These are phyloP conservation scores for Psittacula cyanocephala DNA, from an alignment of 2,113 vertebrate species.

Conservation along the genomic window DNA sequence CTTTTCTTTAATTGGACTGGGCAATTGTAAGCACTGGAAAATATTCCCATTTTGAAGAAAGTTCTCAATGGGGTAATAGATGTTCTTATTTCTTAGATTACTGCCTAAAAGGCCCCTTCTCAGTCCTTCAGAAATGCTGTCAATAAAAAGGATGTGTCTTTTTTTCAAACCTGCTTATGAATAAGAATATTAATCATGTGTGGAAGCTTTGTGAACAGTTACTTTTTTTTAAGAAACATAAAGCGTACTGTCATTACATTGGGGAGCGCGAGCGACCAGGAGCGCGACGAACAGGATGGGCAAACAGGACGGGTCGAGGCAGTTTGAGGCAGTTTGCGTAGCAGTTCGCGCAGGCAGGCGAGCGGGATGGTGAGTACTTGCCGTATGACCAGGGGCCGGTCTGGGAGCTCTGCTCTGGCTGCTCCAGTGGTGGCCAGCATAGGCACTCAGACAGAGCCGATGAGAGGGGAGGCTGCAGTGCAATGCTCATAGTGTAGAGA, in stretches of 20 bases:
- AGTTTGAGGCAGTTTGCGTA: too few relatives aligned
- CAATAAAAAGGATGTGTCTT: not conserved
- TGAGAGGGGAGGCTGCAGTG: too few relatives aligned
- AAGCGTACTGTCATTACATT: not conserved
- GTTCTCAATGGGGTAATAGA: not conserved
- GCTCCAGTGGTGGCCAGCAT: too few relatives aligned
- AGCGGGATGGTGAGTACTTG: too few relatives aligned
- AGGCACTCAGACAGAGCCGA: too few relatives aligned
- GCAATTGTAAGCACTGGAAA: not conserved
- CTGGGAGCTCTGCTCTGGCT: too few relatives aligned
- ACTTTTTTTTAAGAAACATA: not conserved
- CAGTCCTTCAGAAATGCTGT: not conserved
- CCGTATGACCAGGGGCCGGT: too few relatives aligned
- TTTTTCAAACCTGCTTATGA: not conserved
- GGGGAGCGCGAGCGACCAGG: too few relatives aligned
- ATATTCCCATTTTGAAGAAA: not conserved
- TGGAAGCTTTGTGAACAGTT: not conserved
- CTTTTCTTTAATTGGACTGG: not conserved
- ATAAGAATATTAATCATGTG: not conserved
- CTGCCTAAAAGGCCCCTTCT: not conserved
- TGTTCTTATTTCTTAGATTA: not conserved
- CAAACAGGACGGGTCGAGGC: too few relatives aligned
- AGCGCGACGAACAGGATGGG: too few relatives aligned
- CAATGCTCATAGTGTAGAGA: too few relatives aligned
- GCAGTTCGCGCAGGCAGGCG: too few relatives aligned